Base-by-base conservation (phyloP, 2,113 vertebrate genomes). In the Alexandromys fortis region DNA sequence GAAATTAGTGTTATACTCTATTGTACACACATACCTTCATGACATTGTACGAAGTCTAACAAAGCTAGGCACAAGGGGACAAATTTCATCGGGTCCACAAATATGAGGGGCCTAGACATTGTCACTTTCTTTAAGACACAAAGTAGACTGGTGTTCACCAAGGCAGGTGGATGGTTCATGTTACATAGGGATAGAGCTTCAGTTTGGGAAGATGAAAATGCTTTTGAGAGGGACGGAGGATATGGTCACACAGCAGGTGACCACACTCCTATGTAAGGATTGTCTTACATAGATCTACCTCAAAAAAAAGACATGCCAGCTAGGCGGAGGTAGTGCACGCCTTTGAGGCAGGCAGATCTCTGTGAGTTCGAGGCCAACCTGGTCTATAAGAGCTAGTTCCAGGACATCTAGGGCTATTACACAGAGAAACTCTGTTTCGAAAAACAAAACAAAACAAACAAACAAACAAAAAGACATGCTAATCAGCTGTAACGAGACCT, bases 41-140 rank as follows among this genome's bases (percentile, higher is more conserved):
- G 91, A 35, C n/a, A 4, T 1, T 19, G 4, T 0, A 7, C 58
- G 5, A 35, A 30, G 24, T 5, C 7, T 61, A 67, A 22, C 4
- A 68, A 14, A 81, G 75, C 13, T 6, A 26, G 83, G 16, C 76
- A 42, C 19, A 14, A 55, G 11, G 28, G 49, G n/a, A 83, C 26
- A 38, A 11, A n/a, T 1, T 1, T 33, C 0, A 3, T 2, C 6
- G 42, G 17, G 10, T 11, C 6, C 21, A 1, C 35, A 30, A 7
- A 28, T 7, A 28, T 3, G 26, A 49, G 30, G 22, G 55, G 1
- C 55, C 55, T 61, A 82, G 13, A 42, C 19, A 35, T 1, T 49
- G 58, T 19, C 28, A 21, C 10, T 52, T 3, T 17, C 10, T n/a
- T 3, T 17, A n/a, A 30, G 35, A 26, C 63, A 55, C 38, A 45